Evolutionary conservation across 2,113 vertebrate species (phyloP), one percentile per base, ranked within the genome.

Genomic region (Prunella himalayana): DNA sequence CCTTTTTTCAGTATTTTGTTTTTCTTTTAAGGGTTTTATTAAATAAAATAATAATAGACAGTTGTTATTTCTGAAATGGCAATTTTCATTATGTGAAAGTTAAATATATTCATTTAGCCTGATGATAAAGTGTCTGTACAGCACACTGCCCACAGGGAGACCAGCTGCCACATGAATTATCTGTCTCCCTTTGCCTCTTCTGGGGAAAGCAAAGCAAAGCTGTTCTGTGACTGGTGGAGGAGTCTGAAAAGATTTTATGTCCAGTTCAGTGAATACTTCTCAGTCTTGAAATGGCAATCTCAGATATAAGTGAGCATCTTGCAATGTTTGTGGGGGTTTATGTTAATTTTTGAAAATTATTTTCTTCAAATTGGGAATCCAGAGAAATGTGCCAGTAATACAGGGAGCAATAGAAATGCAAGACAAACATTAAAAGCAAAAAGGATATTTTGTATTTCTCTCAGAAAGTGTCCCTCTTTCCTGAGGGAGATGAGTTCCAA

Each of bases 71-170:
- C 45, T 60, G 25, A 70, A 88, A 47, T 66, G 50, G 20, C 51
- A 79, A 63, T 92, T 88, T 90, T 76, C 86, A 86, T 94, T 87
- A 60, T 71, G 33, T 82, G 82, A 53, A 93, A 94, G 42, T 81
- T 76, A 61, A 95, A 86, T 90, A 22, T 56, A 88, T 82, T 92
- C 44, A 86, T 81, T 78, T 90, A 82, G 51, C 54, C 35, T 85
- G 75, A 84, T 93, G 60, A 57, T 82, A 63, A 87, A 88, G 45
- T 95, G 41, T 90, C 68, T 88, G 28, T 86, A 19, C 23, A 90
- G 50, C 35, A 65, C 37, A 37, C 27, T 95, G 45, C 54, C 84
- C 94, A 79, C 33, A 81, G 76, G 28, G 69, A 85, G 33, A 83
- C 28, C 60, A 80, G 75, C 84, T 96, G 95, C 56, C 69, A 76